Base-by-base conservation (phyloP, 2,113 vertebrate species). In the Sitta europaea region DNA sequence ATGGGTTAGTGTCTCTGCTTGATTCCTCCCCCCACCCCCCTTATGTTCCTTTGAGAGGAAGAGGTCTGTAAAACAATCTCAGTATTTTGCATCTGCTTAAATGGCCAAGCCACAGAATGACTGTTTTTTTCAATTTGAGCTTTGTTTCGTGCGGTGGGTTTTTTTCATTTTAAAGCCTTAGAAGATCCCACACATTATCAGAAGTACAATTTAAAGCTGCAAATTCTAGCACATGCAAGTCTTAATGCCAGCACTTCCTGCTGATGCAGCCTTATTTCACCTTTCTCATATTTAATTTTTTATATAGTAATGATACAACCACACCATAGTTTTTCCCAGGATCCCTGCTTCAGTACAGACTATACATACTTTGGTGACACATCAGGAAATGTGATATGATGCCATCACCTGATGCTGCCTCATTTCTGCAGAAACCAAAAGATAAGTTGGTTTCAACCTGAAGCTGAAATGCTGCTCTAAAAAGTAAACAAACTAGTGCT, bases 381-480 rank as follows among this genome's bases (percentile, higher is more conserved):
- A 96, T 94, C 95, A 97, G 96, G 95, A 88, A 97, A 97, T 97
- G 96, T 95, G 96, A 94, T 97, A 73, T 89, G 95, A 95, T 97
- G 96, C 92, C 95, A 92, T 97, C 96, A 97, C 96, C 96, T 97
- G 96, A 97, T 97, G 96, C 77, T 97, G 95, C 80, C 95, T 97
- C 95, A 86, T 96, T 95, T 97, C 96, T 97, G 95, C 91, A 97
- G 94, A 96, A 97, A 96, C 95, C 96, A 94, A 96, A 97, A 96
- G 90, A 95, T 96, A 96, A 94, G 57, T 73, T 97, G 96, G 96
- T 95, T 97, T 96, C 96, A 97, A 97, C 94, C 96, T 95, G 90
- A 95, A 91, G 76, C 90, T 96, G 95, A 90, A 97, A 94, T 83
- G 88, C 96, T 97, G 86, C 92, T 92, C 92, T 90, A 90, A 86